phyloP scores from a whole-genome alignment of 1,140 invertebrate species.

The Brachionus calyciflorus region DNA sequence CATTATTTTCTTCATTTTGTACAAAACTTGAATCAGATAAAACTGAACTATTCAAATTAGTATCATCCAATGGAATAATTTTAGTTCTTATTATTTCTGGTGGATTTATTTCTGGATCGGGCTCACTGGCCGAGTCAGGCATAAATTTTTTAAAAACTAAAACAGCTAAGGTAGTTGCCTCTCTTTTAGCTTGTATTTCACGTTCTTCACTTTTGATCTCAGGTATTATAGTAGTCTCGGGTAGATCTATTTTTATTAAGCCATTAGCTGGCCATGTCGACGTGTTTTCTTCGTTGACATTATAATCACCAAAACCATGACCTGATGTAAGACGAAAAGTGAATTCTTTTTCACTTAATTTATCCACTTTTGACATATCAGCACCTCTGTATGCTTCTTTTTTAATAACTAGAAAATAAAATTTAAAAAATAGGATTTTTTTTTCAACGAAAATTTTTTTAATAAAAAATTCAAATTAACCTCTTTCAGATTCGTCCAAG shows the following conservation, averaged over 20 bases:
- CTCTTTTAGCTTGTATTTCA: constrained; percentile 27
- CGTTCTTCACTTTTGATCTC: constrained; percentile 25
- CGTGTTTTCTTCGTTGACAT: background rate
- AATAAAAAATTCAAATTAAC: constrained; percentile 13
- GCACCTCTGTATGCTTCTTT: constrained; percentile 26
- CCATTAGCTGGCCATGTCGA: background rate
- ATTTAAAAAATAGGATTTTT: background rate
- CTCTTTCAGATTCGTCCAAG: constrained; percentile 41
- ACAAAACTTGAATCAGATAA: background rate
- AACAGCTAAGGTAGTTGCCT: constrained; percentile 23
- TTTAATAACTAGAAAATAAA: constrained; percentile 9
- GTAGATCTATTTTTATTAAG: background rate
- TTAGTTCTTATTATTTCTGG: background rate
- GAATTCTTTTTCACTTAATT: constrained; percentile 33
- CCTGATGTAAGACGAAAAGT: background rate
- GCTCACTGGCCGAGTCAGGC: constrained; percentile 44
- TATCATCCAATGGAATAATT: background rate
- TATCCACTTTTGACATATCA: constrained; percentile 46
- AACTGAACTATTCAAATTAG: background rate
- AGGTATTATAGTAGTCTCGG: constrained; percentile 6
- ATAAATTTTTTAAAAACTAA: constrained; percentile 38
- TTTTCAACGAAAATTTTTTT: background rate
- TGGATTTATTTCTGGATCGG: background rate
- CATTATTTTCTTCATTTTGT: background rate
- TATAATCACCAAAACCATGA: background rate